A percentile compares a stretch with the other conserved stretches of the same genome.
phyloP scores from a whole-genome alignment of 2,113 vertebrate species.

The Ciconia stormi region DNA sequence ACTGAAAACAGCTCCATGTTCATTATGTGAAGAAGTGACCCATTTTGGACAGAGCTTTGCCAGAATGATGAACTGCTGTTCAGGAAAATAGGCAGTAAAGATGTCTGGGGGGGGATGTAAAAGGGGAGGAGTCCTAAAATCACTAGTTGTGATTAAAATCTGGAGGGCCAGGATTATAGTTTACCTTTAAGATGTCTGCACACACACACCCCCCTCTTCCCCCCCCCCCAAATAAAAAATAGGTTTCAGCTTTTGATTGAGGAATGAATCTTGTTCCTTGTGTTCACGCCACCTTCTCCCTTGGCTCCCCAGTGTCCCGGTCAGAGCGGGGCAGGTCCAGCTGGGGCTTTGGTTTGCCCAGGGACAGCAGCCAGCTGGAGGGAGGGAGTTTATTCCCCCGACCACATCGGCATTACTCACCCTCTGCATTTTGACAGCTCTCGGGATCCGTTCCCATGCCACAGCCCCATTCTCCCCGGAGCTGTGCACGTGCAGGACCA shows the following conservation, averaged over 20 bases:
- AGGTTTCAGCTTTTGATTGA: not conserved
- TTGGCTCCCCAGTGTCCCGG: not conserved
- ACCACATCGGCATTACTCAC: too few relatives aligned
- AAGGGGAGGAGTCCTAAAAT: not conserved
- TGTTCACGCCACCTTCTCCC: not conserved
- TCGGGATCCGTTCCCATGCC: not conserved
- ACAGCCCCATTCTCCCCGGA: not conserved
- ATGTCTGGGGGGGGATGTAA: not conserved
- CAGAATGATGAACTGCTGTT: not conserved
- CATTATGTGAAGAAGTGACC: not conserved
- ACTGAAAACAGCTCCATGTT: not conserved
- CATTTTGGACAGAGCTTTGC: not conserved
- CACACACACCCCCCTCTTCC: too few relatives aligned
- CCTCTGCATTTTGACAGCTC: not conserved
- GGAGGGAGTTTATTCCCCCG: not conserved
- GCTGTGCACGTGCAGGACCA: not conserved
- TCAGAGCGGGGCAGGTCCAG: not conserved
- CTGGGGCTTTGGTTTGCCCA: not conserved
- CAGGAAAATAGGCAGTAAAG: not conserved
- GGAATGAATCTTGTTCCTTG: not conserved
- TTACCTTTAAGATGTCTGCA: not conserved
- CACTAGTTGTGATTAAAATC: not conserved
- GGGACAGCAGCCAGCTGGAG: not conserved
- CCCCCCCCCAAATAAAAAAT: too few relatives aligned
- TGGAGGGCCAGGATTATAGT: not conserved